Evolutionary conservation across 1,140 invertebrate species (phyloP).

Genomic region (Drosophila watanabei): DNA sequence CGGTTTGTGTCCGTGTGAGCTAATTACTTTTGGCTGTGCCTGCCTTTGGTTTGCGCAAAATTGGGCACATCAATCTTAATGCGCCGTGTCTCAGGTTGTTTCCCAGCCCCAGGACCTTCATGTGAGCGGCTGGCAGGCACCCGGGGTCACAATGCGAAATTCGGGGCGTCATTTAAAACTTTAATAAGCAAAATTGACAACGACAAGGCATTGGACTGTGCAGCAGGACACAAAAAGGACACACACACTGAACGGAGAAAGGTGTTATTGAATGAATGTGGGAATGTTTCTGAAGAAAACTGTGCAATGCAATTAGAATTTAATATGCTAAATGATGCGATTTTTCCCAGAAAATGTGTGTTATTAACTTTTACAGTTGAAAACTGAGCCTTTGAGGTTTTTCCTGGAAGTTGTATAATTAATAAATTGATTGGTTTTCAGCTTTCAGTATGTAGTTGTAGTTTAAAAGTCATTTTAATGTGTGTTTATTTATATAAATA

Average conservation of each 20-base stretch:
- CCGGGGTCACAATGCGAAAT: slow-evolving; percentile 69
- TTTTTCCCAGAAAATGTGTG: neutral
- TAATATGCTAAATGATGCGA: neutral
- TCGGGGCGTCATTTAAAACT: slow-evolving; percentile 82
- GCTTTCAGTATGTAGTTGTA: neutral
- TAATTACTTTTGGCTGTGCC: slow-evolving; percentile 66
- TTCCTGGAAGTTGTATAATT: neutral
- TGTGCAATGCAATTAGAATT: neutral
- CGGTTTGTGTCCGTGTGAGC: slow-evolving; percentile 32
- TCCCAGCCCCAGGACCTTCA: neutral
- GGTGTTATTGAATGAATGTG: too few relatives aligned
- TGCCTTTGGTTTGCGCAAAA: slow-evolving; percentile 55
- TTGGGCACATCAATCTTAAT: slow-evolving; percentile 79
- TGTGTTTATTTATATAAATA: neutral
- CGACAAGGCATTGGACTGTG: slow-evolving; percentile 42
- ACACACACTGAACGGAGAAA: slow-evolving; percentile 12
- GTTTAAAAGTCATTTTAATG: neutral
- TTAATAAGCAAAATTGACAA: slow-evolving; percentile 83
- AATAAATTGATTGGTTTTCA: neutral
- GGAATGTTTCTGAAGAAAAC: neutral
- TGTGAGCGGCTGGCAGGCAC: slow-evolving; percentile 15
- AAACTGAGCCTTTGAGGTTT: neutral
- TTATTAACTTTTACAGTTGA: neutral
- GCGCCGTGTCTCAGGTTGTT: slow-evolving; percentile 70
- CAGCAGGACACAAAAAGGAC: slow-evolving; percentile 20